Conservation (phyloP, 2,888 invertebrate species). For the Erynnis tages region DNA sequence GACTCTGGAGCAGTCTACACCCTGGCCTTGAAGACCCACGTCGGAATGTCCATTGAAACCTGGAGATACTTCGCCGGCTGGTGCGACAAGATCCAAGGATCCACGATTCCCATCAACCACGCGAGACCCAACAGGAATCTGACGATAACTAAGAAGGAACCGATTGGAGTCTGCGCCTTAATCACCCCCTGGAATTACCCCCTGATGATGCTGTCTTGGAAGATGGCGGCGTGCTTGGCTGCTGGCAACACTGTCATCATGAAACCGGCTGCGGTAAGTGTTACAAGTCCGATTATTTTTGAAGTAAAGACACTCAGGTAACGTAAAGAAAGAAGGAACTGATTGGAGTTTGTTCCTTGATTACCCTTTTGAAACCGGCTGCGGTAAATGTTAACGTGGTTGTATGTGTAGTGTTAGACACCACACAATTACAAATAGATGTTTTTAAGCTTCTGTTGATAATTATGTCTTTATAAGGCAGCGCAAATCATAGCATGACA, state of each 20-base stretch:
- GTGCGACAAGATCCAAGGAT: slow-evolving; percentile 97
- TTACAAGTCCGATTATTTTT: background rate
- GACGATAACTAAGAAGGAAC: slow-evolving; percentile 93
- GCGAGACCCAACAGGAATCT: slow-evolving; percentile 94
- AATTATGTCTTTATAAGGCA: too few species aligned
- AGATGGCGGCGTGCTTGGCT: slow-evolving; percentile 98
- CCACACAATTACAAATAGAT: too few species aligned
- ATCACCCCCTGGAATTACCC: slow-evolving; percentile 99
- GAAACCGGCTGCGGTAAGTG: slow-evolving; percentile 92
- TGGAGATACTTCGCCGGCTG: slow-evolving; percentile 98
- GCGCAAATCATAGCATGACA: too few species aligned
- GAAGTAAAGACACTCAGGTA: background rate
- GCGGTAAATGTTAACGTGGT: too few species aligned
- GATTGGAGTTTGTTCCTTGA: too few species aligned
- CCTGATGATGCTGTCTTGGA: slow-evolving; percentile 99
- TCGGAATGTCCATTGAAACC: slow-evolving; percentile 98
- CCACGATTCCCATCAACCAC: slow-evolving; percentile 95
- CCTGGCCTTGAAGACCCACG: slow-evolving; percentile 96
- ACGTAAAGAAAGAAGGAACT: too few species aligned
- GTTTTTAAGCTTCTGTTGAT: too few species aligned
- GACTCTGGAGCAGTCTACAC: slow-evolving; percentile 99
- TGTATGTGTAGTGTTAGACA: too few species aligned
- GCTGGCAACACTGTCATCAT: slow-evolving; percentile 98
- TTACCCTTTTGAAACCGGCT: too few species aligned
- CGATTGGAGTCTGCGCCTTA: slow-evolving; percentile 95